Evolutionary conservation across 1,140 invertebrate genomes (phyloP).

Genomic region (Bombus superbus): DNA sequence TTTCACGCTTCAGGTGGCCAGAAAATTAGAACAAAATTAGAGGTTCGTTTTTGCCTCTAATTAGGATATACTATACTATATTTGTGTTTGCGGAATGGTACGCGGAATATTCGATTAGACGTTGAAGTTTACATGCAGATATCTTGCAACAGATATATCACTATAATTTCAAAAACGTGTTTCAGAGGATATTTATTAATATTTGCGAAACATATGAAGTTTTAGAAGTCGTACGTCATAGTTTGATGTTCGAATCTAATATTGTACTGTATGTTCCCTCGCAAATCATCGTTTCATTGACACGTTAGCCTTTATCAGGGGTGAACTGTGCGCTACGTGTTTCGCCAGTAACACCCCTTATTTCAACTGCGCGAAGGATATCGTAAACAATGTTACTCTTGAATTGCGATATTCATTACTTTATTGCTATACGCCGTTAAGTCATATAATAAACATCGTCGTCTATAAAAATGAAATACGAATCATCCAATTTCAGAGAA

Average conservation of each 20-base stretch:
- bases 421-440: neutral
- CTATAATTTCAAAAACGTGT: no score
- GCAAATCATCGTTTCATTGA: neutral
- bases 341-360: neutral
- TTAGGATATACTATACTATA: neutral
- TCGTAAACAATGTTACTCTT: neutral
- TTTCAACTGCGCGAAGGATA: neutral
- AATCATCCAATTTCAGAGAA: no score
- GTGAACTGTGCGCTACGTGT: neutral
- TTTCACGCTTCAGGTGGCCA: no score
- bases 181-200: no score
- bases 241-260: neutral
- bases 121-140: neutral
- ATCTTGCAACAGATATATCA: no score
- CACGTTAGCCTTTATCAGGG: neutral
- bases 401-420: neutral
- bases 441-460: no score
- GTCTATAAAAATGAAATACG: no score
- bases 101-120: neutral
- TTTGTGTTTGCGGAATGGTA: neutral
- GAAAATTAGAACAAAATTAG: neutral
- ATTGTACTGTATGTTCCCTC: neutral
- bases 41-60: no score
- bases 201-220: no score
- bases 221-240: no score